A percentile compares a stretch with the other conserved stretches of the same genome.
phyloP scores from a whole-genome alignment of 1,140 invertebrate species.

The Agrypnia vestita region DNA sequence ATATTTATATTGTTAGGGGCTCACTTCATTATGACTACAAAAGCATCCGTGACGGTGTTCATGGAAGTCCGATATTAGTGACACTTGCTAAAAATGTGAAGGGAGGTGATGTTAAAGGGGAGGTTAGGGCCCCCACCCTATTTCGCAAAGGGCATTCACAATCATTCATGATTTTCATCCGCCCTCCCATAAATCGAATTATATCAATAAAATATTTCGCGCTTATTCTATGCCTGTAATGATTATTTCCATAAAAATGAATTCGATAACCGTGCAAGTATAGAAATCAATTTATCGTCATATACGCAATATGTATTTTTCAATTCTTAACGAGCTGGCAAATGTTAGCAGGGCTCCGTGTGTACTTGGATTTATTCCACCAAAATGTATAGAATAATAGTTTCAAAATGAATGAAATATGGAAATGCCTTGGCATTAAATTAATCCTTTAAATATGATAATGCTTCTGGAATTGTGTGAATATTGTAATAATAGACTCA shows the following conservation, averaged over 20 bases:
- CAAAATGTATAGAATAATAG: no score
- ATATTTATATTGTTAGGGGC: constrained; percentile 11
- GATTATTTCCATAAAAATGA: constrained; percentile 35
- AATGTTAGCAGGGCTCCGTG: no score
- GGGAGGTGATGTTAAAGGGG: not conserved
- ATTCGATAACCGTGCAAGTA: constrained; percentile 2
- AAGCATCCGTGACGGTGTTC: constrained; percentile 14
- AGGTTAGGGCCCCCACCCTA: not conserved
- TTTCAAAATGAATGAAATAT: no score
- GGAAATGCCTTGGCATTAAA: no score
- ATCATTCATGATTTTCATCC: constrained; percentile 25
- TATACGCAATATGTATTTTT: constrained; percentile 34
- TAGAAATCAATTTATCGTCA: not conserved
- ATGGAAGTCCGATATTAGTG: constrained; percentile 10
- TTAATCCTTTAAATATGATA: no score
- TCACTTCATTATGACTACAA: constrained; percentile 15
- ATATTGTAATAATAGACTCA: no score
- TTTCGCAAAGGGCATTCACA: constrained; percentile 19
- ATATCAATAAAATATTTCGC: constrained; percentile 27
- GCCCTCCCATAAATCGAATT: constrained; percentile 26
- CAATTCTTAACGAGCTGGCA: not conserved
- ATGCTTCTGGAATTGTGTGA: no score
- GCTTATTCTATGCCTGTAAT: constrained; percentile 19
- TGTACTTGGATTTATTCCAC: no score
- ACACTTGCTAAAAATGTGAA: constrained; percentile 39